A percentile compares a stretch with the other conserved stretches of the same genome.
These are phyloP conservation scores for Hirtodrosophila alboralis DNA, from an alignment of 2,888 invertebrate genomes.

Conservation along the genomic window DNA sequence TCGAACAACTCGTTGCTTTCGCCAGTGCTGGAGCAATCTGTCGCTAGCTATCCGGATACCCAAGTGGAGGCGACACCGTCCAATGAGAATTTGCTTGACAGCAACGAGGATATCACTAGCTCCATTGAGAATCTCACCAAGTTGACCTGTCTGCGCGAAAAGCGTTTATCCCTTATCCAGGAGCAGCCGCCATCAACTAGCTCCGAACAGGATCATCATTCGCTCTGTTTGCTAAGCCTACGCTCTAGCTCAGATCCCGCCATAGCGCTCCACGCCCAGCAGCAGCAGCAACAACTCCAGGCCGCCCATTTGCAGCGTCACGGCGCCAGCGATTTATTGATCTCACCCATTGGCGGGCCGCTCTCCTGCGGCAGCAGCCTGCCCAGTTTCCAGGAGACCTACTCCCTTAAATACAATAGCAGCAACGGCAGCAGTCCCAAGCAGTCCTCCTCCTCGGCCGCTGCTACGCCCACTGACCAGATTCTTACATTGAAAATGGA, in stretches of 20 bases:
- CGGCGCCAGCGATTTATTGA: slow-evolving; percentile 60
- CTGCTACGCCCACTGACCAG: slow-evolving; percentile 65
- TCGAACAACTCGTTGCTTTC: slow-evolving; percentile 82
- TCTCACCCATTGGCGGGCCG: slow-evolving; percentile 76
- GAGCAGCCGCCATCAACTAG: slow-evolving; percentile 69
- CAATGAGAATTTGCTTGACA: slow-evolving; percentile 71
- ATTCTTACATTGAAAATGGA: slow-evolving; percentile 92
- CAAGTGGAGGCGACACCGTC: slow-evolving; percentile 64
- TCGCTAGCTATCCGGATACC: slow-evolving; percentile 59
- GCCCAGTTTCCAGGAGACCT: slow-evolving; percentile 95
- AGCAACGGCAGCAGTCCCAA: slow-evolving; percentile 64
- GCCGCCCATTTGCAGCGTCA: slow-evolving; percentile 48
- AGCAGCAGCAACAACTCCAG: slow-evolving; percentile 66
- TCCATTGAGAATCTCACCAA: slow-evolving; percentile 82
- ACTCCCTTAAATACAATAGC: slow-evolving; percentile 90
- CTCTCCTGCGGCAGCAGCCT: slow-evolving; percentile 86
- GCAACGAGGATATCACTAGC: slow-evolving; percentile 75
- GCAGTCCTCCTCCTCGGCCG: slow-evolving; percentile 53
- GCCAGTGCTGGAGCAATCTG: slow-evolving; percentile 64
- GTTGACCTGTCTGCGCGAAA: slow-evolving; percentile 80
- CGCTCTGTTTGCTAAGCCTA: slow-evolving; percentile 80
- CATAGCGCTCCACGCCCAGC: slow-evolving; percentile 82
- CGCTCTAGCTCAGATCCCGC: slow-evolving; percentile 84
- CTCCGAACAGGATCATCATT: slow-evolving; percentile 70
- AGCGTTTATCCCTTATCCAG: slow-evolving; percentile 81